Base-by-base conservation (phyloP, 1,140 invertebrate genomes). In the Formica exsecta region DNA sequence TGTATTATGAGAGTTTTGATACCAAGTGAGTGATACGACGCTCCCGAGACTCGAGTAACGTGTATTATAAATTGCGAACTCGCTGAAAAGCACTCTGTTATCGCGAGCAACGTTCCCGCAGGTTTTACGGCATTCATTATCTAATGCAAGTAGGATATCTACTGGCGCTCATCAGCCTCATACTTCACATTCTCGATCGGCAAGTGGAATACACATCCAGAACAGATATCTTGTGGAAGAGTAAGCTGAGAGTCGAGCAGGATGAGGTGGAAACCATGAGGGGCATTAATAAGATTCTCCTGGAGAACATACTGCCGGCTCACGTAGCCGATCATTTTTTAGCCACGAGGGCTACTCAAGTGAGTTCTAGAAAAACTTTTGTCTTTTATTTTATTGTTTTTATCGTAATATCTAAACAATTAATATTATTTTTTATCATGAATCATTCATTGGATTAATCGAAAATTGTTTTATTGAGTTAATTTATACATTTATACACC, bases 301-400 rank as follows among this genome's bases (percentile, higher is more conserved):
- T 99, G 64, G 98, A 99, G 95, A 99, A 99, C 90, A 99, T 99
- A 92, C 95, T 99, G 38, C 99, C 99, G 4, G 98, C 98, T 85
- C 98, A 99, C 93, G 99, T 99, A 0, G 99, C 99, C 0, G 97
- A 98, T 86, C 98, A 99, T 93, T 99, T 99, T 94, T 95, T 99
- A 13, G 95, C 96, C 3, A 96, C 96, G 2, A 95, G 96, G 84
- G 96, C 96, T 4, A 96, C 96, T 32, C 96, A 97, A 96, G 96
- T 96, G 54, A 90, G 74, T 41, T 59, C 25, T 64, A 13, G 32
- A 66, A 77, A 79, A 19, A 25, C 3, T 16, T 61, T 57, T 51
- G 1, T n/a, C 16, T 32, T 9, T 76, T 2, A 62, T 48, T 5
- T 11, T 11, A 7, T 64, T 44, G 25, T 74, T 38, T 22, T 19